Conservation (phyloP, 2,888 invertebrate genomes). For the Acleris laterana region DNA sequence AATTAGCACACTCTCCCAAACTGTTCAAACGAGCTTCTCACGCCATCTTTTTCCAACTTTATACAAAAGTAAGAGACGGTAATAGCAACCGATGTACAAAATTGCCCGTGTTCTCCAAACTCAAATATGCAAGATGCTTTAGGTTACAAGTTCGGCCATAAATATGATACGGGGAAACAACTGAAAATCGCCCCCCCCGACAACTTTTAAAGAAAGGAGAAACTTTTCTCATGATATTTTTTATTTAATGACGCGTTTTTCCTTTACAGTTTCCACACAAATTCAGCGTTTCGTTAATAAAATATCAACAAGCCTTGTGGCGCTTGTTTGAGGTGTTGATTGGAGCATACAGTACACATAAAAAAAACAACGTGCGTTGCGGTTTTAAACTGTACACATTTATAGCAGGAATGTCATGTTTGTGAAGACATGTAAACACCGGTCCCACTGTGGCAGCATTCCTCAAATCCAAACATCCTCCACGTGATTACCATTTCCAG, state of each 20-base stretch:
- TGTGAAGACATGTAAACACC: not conserved
- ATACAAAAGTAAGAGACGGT: not conserved
- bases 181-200: not conserved
- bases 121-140: not conserved
- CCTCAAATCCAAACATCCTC: too few relatives aligned
- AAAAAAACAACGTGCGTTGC: conserved; percentile 30
- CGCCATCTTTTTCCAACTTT: not conserved
- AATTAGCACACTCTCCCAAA: not conserved
- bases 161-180: conserved; percentile 1
- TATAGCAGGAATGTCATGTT: not conserved
- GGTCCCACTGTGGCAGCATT: too few relatives aligned
- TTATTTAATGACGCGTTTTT: too few relatives aligned
- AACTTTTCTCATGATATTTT: too few relatives aligned
- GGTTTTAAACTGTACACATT: not conserved
- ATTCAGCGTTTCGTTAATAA: conserved; percentile 37
- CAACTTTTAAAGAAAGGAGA: not conserved
- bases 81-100: not conserved
- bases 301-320: conserved; percentile 42
- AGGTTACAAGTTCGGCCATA: not conserved
- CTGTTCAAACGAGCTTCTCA: not conserved
- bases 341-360: conserved; percentile 43
- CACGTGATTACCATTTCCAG: too few relatives aligned
- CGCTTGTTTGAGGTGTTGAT: conserved; percentile 50
- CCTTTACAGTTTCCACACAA: not conserved
- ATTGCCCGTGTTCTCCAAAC: not conserved